Evolutionary conservation across 2,888 invertebrate genomes (phyloP), one percentile per base, ranked within the genome.

Genomic region (Silvanus unidentatus): DNA sequence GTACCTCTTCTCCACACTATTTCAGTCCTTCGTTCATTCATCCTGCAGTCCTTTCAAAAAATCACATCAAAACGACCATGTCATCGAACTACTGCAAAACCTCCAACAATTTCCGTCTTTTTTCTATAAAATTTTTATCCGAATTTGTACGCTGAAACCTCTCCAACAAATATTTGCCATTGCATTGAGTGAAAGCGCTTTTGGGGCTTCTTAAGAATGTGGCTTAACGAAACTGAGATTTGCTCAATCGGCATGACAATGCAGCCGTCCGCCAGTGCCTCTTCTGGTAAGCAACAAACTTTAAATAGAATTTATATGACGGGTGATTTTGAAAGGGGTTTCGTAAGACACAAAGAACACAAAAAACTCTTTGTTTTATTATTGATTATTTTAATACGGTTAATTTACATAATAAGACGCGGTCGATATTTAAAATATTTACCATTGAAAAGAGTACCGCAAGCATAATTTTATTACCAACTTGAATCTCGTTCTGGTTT

Each of bases 231-330:
- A 59, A 78, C 80, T 51, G 88, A 88, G 77, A 88, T 88, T 70
- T 88, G 82, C 72, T 87, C 89, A 62, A 88, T 89, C 70, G 89
- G 88, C 69, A 89, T 89, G 88, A 84, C 81, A 52, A 77, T 83
- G 73, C 79, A 81, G 62, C 81, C 82, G 65, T 83, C 83, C 67
- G 77, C 79, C 62, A 84, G 83, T 70, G 78, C 81, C 67, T 84
- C 86, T 63, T 88, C 88, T 64, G 88, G 88, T 76, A 76, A 79
- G 80, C 37, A 37, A 8, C 37, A 11, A 16, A 39, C 38, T n/a
- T 16, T 11, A 34, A 9, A 32, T 8, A 32, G 11, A 32, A 32
- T 4, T 22, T 22, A 13, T 28, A 11, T 41, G 6, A 22, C 41
- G 13, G 5, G 8, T 14, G 6, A 16, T 16, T 16, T 12, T 9